Percentiles rank a stretch among this genome's conserved stretches.
Evolutionary conservation across 2,113 vertebrate species (phyloP).

Genomic region (Genyomyrus donnyi): DNA sequence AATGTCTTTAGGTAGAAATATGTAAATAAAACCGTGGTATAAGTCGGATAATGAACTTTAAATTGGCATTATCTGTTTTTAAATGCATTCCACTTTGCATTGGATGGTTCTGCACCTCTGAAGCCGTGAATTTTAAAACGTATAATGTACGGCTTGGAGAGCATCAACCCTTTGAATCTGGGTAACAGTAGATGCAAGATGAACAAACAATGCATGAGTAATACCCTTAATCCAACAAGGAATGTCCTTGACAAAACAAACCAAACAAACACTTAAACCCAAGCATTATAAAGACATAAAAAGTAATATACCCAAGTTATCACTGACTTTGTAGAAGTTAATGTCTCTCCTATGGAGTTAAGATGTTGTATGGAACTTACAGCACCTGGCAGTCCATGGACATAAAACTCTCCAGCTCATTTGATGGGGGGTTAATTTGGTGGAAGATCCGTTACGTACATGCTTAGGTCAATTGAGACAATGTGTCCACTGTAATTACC

Average conservation of each 20-base stretch:
- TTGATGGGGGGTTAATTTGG: not conserved
- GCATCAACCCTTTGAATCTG: not conserved
- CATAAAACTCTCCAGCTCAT: not conserved
- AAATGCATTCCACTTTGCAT: not conserved
- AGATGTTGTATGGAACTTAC: not conserved
- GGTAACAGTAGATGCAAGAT: not conserved
- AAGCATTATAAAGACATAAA: not conserved
- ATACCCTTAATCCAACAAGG: not conserved
- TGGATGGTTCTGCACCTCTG: not conserved
- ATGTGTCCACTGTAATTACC: not conserved
- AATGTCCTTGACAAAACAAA: not conserved
- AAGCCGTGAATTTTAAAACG: not conserved
- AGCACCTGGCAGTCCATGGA: conserved; percentile 3
- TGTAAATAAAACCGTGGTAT: not conserved
- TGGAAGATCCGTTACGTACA: not conserved
- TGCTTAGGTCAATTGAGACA: not conserved
- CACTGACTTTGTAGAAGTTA: not conserved
- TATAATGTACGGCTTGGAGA: not conserved
- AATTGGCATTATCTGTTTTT: not conserved
- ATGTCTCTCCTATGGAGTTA: not conserved
- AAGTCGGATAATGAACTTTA: not conserved
- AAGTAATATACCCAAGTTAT: not conserved
- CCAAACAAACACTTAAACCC: not conserved
- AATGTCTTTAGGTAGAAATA: not conserved
- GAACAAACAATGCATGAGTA: not conserved